A percentile compares a stretch with the other conserved stretches of the same genome.
Conservation (phyloP, 2,797 vertebrate species). For the Sebastes iracundus region DNA sequence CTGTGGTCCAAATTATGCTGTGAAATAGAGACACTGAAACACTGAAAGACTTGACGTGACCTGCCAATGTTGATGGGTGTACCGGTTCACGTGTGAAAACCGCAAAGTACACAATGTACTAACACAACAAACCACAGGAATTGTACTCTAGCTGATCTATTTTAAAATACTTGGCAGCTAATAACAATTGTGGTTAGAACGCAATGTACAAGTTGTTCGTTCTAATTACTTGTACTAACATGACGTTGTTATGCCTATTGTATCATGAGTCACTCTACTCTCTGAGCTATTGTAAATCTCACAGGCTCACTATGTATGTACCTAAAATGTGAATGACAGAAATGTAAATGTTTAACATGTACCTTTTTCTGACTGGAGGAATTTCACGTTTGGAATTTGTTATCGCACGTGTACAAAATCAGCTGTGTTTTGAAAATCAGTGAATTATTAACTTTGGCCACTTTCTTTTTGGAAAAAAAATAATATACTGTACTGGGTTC, state of each 20-base stretch:
- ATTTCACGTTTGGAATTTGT: not conserved
- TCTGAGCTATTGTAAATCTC: not conserved
- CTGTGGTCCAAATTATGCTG: not conserved
- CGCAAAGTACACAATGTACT: not conserved
- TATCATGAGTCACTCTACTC: not conserved
- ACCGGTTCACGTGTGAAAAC: not conserved
- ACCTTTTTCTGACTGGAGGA: not conserved
- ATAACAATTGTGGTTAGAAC: not conserved
- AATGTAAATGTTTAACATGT: conserved; percentile 10
- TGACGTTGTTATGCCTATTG: not conserved
- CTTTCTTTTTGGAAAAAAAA: not conserved
- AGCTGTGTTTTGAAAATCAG: not conserved
- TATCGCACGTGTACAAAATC: not conserved
- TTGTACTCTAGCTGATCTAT: not conserved
- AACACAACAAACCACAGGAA: not conserved
- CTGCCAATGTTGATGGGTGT: not conserved
- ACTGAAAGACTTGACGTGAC: not conserved
- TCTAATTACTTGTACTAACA: not conserved
- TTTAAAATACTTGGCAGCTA: not conserved
- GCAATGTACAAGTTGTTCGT: not conserved
- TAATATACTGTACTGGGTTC: not conserved
- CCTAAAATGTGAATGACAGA: not conserved
- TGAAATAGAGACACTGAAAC: not conserved
- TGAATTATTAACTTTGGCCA: not conserved
- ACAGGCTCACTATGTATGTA: not conserved